A percentile compares a stretch with the other conserved stretches of the same genome.
Evolutionary conservation across 1,140 invertebrate species (phyloP).

Genomic region (Drosophila albomicans): DNA sequence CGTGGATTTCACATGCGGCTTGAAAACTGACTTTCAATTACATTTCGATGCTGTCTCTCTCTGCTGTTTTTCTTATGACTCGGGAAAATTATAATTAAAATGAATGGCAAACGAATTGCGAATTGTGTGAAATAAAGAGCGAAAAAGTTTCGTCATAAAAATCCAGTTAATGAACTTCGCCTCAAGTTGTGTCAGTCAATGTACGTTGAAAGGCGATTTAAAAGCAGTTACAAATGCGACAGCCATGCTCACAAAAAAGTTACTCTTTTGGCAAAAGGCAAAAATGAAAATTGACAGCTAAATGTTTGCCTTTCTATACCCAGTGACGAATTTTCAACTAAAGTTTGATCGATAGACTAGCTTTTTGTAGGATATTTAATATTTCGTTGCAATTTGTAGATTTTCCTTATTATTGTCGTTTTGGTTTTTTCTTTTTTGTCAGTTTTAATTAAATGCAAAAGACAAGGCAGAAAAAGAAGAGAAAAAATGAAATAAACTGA

Average conservation of each 20-base stretch:
- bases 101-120: constrained; percentile 46
- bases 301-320: constrained; percentile 3
- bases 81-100: constrained; percentile 62
- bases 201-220: constrained; percentile 20
- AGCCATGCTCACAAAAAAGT: constrained; percentile 4
- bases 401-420: background rate
- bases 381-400: background rate
- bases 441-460: constrained; percentile 26
- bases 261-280: background rate
- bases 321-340: background rate
- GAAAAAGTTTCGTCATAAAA: constrained; percentile 68
- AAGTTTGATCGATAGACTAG: background rate
- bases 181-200: constrained; percentile 43
- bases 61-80: constrained; percentile 3
- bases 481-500: constrained; percentile 55
- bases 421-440: background rate
- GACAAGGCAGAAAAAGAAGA: background rate
- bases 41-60: background rate
- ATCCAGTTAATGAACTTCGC: constrained; percentile 64
- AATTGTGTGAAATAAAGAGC: no score
- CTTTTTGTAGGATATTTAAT: background rate
- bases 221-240: constrained; percentile 14
- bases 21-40: background rate
- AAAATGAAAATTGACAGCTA: background rate
- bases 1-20: background rate